phyloP scores from a whole-genome alignment of 2,888 invertebrate genomes.

The Cosmia pyralina region DNA sequence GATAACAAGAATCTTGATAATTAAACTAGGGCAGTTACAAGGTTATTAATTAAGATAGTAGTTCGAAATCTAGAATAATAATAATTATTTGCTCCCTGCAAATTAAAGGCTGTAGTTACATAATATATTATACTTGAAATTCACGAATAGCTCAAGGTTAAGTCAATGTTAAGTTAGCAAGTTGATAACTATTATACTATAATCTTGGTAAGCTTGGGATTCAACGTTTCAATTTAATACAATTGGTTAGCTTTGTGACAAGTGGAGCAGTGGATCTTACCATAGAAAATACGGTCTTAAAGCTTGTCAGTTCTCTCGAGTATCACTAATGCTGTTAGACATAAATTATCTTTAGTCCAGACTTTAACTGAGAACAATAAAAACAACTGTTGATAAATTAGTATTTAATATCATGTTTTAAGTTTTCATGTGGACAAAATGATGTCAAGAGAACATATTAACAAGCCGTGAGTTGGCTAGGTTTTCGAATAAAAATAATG shows the following conservation, averaged over 20 bases:
- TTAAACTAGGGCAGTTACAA: not conserved
- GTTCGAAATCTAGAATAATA: conserved; percentile 5
- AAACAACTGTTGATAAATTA: not conserved
- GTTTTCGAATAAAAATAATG: too few species aligned
- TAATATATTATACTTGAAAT: conserved; percentile 6
- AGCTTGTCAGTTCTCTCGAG: conserved; percentile 4
- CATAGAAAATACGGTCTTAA: conserved; percentile 16
- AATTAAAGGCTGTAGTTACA: conserved; percentile 7
- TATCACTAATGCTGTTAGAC: conserved; percentile 1
- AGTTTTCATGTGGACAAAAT: not conserved
- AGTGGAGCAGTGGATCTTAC: conserved; percentile 7
- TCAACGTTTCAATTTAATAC: conserved; percentile 45
- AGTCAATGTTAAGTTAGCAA: conserved; percentile 31
- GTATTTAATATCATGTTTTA: not conserved
- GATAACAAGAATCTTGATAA: not conserved
- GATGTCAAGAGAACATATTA: not conserved
- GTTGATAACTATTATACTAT: conserved; percentile 43
- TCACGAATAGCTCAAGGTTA: conserved; percentile 33
- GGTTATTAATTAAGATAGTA: too few species aligned
- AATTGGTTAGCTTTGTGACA: conserved; percentile 33
- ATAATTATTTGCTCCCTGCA: not conserved
- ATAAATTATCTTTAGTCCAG: conserved; percentile 18
- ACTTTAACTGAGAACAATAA: not conserved
- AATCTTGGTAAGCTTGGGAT: conserved; percentile 28
- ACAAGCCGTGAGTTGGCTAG: too few species aligned